A percentile compares a stretch with the other conserved stretches of the same genome.
phyloP scores from a whole-genome alignment of 2,797 vertebrate species.

The Thalassophryne amazonica region DNA sequence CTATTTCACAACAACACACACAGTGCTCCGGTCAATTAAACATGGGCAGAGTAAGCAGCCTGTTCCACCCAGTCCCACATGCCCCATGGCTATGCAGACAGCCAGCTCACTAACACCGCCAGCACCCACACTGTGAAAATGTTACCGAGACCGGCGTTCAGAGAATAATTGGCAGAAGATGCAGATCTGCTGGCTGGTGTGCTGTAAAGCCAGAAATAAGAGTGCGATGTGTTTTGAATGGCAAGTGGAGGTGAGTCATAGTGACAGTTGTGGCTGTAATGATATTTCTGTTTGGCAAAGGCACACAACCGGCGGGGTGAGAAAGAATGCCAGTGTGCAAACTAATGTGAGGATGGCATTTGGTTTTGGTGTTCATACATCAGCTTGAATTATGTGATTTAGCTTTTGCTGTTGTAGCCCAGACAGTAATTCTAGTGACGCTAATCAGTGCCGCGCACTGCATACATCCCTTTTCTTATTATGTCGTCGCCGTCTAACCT shows the following conservation, averaged over 20 bases:
- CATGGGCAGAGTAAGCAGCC: slow-evolving; percentile 15
- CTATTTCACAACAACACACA: slow-evolving; percentile 24
- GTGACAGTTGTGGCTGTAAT: slow-evolving; percentile 52
- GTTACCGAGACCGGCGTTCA: slow-evolving; percentile 34
- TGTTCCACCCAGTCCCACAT: slow-evolving; percentile 28
- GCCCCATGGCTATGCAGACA: slow-evolving; percentile 50
- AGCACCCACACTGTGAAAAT: slow-evolving; percentile 15
- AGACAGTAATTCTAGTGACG: slow-evolving; percentile 36
- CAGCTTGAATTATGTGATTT: slow-evolving; percentile 31
- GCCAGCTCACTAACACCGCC: slow-evolving; percentile 18
- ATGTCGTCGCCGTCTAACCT: background rate
- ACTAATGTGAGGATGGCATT: slow-evolving; percentile 52
- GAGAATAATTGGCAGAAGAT: slow-evolving; percentile 71
- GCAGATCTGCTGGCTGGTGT: slow-evolving; percentile 61
- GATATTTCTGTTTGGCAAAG: slow-evolving; percentile 58
- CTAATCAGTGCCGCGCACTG: slow-evolving; percentile 36
- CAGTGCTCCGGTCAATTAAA: slow-evolving; percentile 52
- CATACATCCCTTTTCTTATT: background rate
- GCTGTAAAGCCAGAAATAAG: slow-evolving; percentile 40
- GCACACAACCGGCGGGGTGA: slow-evolving; percentile 32
- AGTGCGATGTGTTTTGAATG: slow-evolving; percentile 62
- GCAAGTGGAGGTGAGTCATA: slow-evolving; percentile 74
- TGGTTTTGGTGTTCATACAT: slow-evolving; percentile 37
- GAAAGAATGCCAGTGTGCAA: slow-evolving; percentile 44
- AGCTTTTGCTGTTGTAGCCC: slow-evolving; percentile 19